Percentiles rank a stretch among this genome's conserved stretches.
Conservation (phyloP, 2,797 vertebrate genomes). For the Denticeps clupeoides region DNA sequence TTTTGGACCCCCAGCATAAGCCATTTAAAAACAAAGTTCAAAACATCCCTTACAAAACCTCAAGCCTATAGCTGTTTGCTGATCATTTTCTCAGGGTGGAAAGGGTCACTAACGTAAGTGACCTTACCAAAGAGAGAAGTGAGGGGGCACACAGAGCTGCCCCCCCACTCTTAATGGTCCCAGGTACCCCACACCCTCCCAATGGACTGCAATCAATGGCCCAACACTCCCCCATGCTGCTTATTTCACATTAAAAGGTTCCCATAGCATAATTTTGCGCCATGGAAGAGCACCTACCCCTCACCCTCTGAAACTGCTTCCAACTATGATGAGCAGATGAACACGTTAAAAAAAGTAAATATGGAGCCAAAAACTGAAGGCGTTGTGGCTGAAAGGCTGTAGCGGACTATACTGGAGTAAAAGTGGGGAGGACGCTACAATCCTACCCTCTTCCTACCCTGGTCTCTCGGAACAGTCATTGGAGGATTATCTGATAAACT, state of each 20-base stretch:
- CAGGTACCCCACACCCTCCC: constrained; percentile 1
- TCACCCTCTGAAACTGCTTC: constrained; percentile 21
- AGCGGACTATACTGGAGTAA: constrained; percentile 47
- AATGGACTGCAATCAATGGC: constrained; percentile 4
- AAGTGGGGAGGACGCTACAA: constrained; percentile 34
- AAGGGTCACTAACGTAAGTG: constrained; percentile 7
- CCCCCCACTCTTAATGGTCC: constrained; percentile 16
- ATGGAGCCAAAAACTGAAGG: constrained; percentile 54
- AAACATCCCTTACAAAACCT: neutral
- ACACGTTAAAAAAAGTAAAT: constrained; percentile 32
- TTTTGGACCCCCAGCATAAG: constrained; percentile 7
- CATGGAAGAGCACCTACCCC: too few relatives aligned
- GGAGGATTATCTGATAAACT: too few relatives aligned
- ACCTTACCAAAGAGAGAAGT: neutral
- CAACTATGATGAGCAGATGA: constrained; percentile 24
- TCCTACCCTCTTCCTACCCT: too few relatives aligned
- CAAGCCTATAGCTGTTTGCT: too few relatives aligned
- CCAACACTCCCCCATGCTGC: neutral
- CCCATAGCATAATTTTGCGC: too few relatives aligned
- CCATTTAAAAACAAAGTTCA: constrained; percentile 1
- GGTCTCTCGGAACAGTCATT: too few relatives aligned
- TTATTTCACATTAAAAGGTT: too few relatives aligned
- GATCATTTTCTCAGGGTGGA: constrained; percentile 4
- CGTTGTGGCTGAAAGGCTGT: constrained; percentile 61
- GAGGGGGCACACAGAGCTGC: constrained; percentile 1